Evolutionary conservation across 2,888 invertebrate species (phyloP), one percentile per base, ranked within the genome.

Genomic region (Rhorus exstirpatorius): DNA sequence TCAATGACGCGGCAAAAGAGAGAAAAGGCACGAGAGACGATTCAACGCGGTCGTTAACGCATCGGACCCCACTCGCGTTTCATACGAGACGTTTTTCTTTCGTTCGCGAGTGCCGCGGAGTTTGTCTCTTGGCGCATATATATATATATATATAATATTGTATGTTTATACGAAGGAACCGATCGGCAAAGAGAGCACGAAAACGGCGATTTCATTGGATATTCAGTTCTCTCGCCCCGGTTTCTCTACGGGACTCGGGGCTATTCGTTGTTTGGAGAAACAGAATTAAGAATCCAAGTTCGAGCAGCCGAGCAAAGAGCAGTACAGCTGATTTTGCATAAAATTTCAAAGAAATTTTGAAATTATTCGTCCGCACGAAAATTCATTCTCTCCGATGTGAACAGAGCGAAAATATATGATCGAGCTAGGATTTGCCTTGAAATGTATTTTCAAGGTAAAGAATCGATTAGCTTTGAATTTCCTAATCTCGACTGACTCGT

Each of bases 1-100:
- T 53, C 58, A 72, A 63, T 55, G 35, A 31, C 26, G 10, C 67
- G 51, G 49, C 67, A 46, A 31, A 49, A 49, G 19, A n/a, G 14
- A 46, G 63, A 65, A 46, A 41, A 21, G 31, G 44, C n/a, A 63
- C 14, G 63, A 46, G 55, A 65, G 67, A 61, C 68, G 60, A 68
- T 79, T 74, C 67, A 79, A 53, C 79, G 78, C 31, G 79, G 79
- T 74, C 68, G 79, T 79, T 79, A 79, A 79, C 79, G 79, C 74
- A 74, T 61, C 74, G 74, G 60, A 61, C n/a, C 74, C 74, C 74
- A 53, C 68, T 68, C 74, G 79, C 61, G 68, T 79, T 61, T 31
- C 2, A 31, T 31, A 41, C n/a, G 1, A 10, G 1, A 58, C 67
- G 68, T 35, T 35, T 79, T 79, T 79, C 67, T 74, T 60, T 65